Evolutionary conservation across 2,888 invertebrate genomes (phyloP).

Genomic region (Drosophila formosana): DNA sequence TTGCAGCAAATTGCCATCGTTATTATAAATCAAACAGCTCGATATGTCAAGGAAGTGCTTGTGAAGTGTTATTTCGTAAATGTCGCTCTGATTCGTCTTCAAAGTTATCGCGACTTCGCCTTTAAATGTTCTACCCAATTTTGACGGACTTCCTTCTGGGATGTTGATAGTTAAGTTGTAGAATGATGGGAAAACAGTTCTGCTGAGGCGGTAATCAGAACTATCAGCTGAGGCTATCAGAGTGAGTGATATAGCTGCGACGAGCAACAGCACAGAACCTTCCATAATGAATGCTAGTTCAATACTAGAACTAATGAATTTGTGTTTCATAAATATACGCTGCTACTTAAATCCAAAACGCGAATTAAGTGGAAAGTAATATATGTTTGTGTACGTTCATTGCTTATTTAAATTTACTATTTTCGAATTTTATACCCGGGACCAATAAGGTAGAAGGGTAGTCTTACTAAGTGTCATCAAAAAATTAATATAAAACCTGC

Average conservation of each 20-base stretch:
- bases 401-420: background rate
- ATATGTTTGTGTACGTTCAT: background rate
- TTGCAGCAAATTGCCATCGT: constrained; percentile 26
- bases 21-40: constrained; percentile 47
- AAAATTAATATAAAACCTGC: background rate
- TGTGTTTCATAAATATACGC: background rate
- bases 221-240: constrained; percentile 30
- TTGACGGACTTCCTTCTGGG: constrained; percentile 46
- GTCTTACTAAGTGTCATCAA: no score
- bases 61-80: constrained; percentile 86
- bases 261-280: constrained; percentile 22
- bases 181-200: constrained; percentile 85
- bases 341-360: background rate
- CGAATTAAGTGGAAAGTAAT: background rate
- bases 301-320: constrained; percentile 38
- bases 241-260: constrained; percentile 18
- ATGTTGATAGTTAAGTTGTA: constrained; percentile 86
- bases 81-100: constrained; percentile 81
- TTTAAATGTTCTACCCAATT: constrained; percentile 68
- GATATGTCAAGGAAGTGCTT: constrained; percentile 73
- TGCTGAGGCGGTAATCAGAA: constrained; percentile 72
- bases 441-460: no score
- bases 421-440: background rate
- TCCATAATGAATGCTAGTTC: constrained; percentile 45
- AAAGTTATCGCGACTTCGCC: constrained; percentile 85